A percentile compares a stretch with the other conserved stretches of the same genome.
Conservation (phyloP, 2,797 vertebrate genomes). For the Arctocebus calabarensis region DNA sequence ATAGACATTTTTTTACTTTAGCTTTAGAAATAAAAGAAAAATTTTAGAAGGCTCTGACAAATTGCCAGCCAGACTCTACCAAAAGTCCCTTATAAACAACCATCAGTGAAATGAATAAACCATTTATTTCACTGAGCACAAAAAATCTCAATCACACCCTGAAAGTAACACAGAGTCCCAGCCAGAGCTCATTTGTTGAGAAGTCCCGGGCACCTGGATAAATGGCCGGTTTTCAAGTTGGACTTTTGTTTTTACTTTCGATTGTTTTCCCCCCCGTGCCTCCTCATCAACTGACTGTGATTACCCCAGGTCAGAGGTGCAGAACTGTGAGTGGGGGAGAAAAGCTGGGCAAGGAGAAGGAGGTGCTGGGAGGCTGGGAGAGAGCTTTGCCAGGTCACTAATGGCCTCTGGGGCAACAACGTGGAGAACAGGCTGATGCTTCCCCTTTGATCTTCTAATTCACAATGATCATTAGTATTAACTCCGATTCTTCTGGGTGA, state of each 20-base stretch:
- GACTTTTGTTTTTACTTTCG: conserved; percentile 68
- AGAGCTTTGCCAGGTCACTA: conserved; percentile 81
- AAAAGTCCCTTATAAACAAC: not conserved
- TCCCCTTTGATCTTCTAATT: conserved; percentile 84
- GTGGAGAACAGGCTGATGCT: conserved; percentile 77
- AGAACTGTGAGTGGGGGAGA: conserved; percentile 18
- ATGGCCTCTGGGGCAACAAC: conserved; percentile 83
- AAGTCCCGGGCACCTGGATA: conserved; percentile 20
- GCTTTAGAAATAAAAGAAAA: conserved; percentile 50
- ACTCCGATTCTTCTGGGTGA: conserved; percentile 84
- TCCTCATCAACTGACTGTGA: conserved; percentile 62
- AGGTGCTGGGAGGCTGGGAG: conserved; percentile 57
- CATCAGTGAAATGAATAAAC: not conserved
- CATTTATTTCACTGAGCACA: not conserved
- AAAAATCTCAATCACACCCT: not conserved
- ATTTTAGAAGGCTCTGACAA: conserved; percentile 38
- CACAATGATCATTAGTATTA: conserved; percentile 85
- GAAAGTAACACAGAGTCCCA: not conserved
- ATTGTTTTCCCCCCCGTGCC: conserved; percentile 39
- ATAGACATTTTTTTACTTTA: not conserved
- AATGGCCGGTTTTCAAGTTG: conserved; percentile 54
- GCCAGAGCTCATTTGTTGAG: not conserved
- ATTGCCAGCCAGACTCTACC: not conserved
- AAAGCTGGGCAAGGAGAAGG: conserved; percentile 55
- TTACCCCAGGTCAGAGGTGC: conserved; percentile 80